A percentile compares a stretch with the other conserved stretches of the same genome.
phyloP scores from a whole-genome alignment of 2,888 invertebrate species.

The Zonitis immaculata region DNA sequence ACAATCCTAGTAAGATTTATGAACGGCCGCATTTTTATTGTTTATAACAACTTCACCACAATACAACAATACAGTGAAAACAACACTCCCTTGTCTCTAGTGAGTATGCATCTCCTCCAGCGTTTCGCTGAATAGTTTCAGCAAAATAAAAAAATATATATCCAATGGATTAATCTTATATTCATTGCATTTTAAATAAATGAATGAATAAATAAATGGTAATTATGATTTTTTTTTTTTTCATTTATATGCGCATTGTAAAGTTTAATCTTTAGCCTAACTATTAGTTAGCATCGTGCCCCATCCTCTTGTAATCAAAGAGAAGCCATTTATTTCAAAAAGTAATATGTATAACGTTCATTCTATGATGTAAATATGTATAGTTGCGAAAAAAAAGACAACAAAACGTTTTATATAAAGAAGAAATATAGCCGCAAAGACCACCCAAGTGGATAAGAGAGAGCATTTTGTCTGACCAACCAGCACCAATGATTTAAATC shows the following conservation, averaged over 20 bases:
- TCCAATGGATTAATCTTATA: too few relatives aligned
- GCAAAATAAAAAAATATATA: too few relatives aligned
- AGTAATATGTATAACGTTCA: conserved; percentile 25
- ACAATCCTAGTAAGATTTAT: conserved; percentile 33
- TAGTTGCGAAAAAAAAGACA: conserved; percentile 34
- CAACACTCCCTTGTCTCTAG: background rate
- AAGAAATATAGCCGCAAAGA: conserved; percentile 41
- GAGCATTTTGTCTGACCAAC: conserved; percentile 28
- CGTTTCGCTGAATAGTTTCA: background rate
- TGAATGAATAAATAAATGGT: background rate
- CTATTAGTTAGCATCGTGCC: background rate
- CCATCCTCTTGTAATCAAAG: background rate
- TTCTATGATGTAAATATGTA: conserved; percentile 34
- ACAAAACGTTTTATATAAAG: conserved; percentile 40
- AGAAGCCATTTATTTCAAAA: conserved; percentile 28
- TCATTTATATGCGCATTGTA: background rate
- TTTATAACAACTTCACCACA: conserved; percentile 37
- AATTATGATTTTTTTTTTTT: background rate
- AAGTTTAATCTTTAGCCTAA: background rate
- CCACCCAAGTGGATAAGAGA: conserved; percentile 41
- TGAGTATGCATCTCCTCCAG: conserved; percentile 1
- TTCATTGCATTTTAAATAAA: too few relatives aligned
- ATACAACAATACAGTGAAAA: conserved; percentile 5
- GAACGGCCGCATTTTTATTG: conserved; percentile 38
- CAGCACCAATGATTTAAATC: conserved; percentile 21